A percentile compares a stretch with the other conserved stretches of the same genome.
These are phyloP conservation scores for Triplophysa siluroides DNA, from an alignment of 2,113 vertebrate species.

Conservation along the genomic window DNA sequence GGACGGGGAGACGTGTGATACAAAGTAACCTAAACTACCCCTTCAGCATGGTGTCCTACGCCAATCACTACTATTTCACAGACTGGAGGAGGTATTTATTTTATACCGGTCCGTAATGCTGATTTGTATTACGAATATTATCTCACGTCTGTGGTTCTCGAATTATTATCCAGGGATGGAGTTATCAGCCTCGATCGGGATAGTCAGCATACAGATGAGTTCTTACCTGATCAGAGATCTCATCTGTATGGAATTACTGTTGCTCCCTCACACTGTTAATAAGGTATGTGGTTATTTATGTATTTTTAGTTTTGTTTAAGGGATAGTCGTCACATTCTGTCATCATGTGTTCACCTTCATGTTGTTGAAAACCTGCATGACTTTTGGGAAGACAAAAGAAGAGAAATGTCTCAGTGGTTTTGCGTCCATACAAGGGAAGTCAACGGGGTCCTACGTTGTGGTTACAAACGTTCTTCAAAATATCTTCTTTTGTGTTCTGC, in stretches of 20 bases:
- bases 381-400: no score
- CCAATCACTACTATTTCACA: slow-evolving; percentile 92
- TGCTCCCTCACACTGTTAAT: slow-evolving; percentile 85
- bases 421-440: no score
- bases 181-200: slow-evolving; percentile 85
- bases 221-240: slow-evolving; percentile 91
- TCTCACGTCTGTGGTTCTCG: background rate
- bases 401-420: no score
- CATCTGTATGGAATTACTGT: slow-evolving; percentile 95
- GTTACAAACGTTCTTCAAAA: no score
- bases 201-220: slow-evolving; percentile 85
- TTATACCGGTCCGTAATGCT: no score
- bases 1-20: slow-evolving; percentile 79
- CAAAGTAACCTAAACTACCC: slow-evolving; percentile 90
- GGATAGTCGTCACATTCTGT: no score
- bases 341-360: no score
- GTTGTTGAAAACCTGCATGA: no score
- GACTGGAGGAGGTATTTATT: slow-evolving; percentile 91
- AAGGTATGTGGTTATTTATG: slow-evolving; percentile 68
- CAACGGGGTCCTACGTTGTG: no score
- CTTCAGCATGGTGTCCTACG: slow-evolving; percentile 87
- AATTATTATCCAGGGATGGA: slow-evolving; percentile 81
- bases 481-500: no score
- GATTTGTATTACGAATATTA: no score
- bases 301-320: background rate